Base-by-base conservation (phyloP, 2,888 invertebrate genomes). In the Ischnus inquisitorius region DNA sequence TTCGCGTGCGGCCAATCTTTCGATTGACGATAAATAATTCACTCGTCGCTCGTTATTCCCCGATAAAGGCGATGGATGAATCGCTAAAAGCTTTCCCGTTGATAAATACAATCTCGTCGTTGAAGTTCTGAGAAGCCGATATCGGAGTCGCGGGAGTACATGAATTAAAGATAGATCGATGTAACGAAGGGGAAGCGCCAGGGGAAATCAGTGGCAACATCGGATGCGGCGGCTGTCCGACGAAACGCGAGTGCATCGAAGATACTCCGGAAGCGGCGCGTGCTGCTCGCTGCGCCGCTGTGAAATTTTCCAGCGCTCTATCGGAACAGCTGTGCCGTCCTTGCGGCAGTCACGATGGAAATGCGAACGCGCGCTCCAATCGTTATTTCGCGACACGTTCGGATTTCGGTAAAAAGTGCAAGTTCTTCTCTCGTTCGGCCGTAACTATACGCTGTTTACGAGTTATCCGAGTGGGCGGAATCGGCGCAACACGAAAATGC, bases 101-200 rank as follows among this genome's bases (percentile, higher is more conserved):
- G 68, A 22, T 28, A 43, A 69, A 46, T 62, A 16, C 28, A 51
- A 51, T 68, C 28, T 51, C 60, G 10, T 22, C 48, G 41, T 41
- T 12, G 41, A 43, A 60, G 34, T 16, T 46, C 57, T 22, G 19
- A 46, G 54, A 48, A 60, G 68, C 54, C 12, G 54, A 76, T n/a
- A 39, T 39, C 28, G 69, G 6, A 43, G 39, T 76, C 41, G 16
- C 34, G 46, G 16, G 14, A 67, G 65, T 46, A 46, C 57, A 72
- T 65, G 57, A 77, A 77, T 71, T 82, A 72, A 77, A 72, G 65
- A 77, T 77, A 65, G 16, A 57, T 25, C 46, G 65, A 65, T 43
- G 71, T 65, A 71, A 72, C 57, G 64, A 43, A 60, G 25, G 3
- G 34, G 34, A 34, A 34, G 12, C 19, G 6, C 41, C 19, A 34